Evolutionary conservation across 1,140 invertebrate species (phyloP).

Genomic region (Diorhabda elongata): DNA sequence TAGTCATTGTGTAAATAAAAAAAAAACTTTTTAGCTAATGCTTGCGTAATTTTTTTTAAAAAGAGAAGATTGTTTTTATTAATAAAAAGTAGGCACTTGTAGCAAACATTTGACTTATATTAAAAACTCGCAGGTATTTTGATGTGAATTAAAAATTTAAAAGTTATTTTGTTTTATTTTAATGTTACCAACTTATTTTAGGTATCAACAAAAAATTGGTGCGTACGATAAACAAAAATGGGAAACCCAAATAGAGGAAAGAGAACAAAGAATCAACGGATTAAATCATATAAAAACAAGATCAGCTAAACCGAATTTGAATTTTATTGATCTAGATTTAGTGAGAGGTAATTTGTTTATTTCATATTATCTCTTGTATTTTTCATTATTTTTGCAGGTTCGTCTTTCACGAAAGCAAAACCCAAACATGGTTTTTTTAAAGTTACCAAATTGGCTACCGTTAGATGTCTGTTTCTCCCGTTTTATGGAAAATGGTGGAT

Average conservation of each 20-base stretch:
- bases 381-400: slow-evolving; percentile 57
- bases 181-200: slow-evolving; percentile 41
- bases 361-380: not conserved
- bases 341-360: slow-evolving; percentile 61
- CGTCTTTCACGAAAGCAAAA: slow-evolving; percentile 90
- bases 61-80: too few relatives aligned
- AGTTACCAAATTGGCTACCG: slow-evolving; percentile 72
- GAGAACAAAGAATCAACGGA: slow-evolving; percentile 79
- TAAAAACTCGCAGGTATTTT: too few relatives aligned
- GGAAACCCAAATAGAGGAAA: slow-evolving; percentile 85
- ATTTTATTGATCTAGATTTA: slow-evolving; percentile 93
- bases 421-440: slow-evolving; percentile 82
- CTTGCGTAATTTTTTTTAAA: too few relatives aligned
- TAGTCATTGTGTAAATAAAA: too few relatives aligned
- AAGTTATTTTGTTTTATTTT: too few relatives aligned
- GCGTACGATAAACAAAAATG: slow-evolving; percentile 95
- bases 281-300: slow-evolving; percentile 75
- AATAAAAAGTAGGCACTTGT: too few relatives aligned
- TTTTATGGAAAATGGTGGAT: slow-evolving; percentile 84
- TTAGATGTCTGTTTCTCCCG: slow-evolving; percentile 77
- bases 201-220: slow-evolving; percentile 92
- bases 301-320: slow-evolving; percentile 81
- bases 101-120: too few relatives aligned
- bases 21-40: too few relatives aligned
- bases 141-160: too few relatives aligned